A percentile compares a stretch with the other conserved stretches of the same genome.
Conservation (phyloP, 1,140 invertebrate species). For the Sarcophaga bullata region DNA sequence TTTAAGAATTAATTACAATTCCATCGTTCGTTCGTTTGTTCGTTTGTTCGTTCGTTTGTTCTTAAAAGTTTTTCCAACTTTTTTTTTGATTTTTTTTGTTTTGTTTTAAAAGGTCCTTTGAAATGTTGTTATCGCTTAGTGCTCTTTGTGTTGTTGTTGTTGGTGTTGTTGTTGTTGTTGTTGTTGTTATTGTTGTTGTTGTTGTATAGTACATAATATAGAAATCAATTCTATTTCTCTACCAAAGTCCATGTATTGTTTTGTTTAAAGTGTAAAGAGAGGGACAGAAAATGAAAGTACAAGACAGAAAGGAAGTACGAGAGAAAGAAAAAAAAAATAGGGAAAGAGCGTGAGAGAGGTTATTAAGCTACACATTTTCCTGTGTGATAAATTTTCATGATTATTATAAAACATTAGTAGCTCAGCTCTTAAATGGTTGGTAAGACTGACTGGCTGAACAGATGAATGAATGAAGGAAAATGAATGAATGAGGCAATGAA, state of each 20-base stretch:
- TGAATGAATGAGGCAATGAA: background rate
- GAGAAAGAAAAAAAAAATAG: no score
- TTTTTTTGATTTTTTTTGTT: background rate
- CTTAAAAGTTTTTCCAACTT: no score
- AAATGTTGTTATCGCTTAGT: background rate
- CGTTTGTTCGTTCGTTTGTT: background rate
- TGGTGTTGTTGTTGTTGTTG: background rate
- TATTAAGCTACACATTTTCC: background rate
- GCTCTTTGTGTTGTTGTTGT: background rate
- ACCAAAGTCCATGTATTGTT: no score
- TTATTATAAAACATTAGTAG: slow-evolving; percentile 11
- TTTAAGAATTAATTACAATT: slow-evolving; percentile 2
- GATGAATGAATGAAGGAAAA: background rate
- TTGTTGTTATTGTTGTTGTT: background rate
- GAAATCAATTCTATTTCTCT: no score
- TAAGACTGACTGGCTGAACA: background rate
- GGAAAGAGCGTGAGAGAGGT: background rate
- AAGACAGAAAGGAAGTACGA: no score
- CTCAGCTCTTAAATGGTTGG: background rate
- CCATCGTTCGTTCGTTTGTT: background rate
- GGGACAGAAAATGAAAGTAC: no score
- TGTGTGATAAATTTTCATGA: background rate
- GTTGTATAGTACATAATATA: background rate
- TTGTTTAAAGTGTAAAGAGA: no score
- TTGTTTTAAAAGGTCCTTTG: background rate